A percentile compares a stretch with the other conserved stretches of the same genome.
These are phyloP conservation scores for Lophius americanus DNA, from an alignment of 2,797 vertebrate genomes.

Conservation along the genomic window DNA sequence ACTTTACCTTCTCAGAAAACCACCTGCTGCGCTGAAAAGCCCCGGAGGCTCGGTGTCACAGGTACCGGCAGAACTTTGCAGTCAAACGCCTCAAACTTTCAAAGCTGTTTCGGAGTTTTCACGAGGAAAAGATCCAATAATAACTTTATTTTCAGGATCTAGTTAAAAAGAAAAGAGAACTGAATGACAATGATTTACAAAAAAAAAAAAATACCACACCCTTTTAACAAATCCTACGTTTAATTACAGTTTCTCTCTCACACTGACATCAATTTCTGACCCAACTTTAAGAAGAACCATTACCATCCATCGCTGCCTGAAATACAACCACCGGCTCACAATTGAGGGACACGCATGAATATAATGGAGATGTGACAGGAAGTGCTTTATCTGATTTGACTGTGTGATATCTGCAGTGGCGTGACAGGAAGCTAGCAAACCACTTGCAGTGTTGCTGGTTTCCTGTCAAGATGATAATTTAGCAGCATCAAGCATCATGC, in stretches of 20 bases:
- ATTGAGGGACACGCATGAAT: constrained; percentile 1
- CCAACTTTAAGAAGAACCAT: background rate
- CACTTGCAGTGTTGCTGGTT: constrained; percentile 51
- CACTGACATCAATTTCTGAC: background rate
- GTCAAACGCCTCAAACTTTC: constrained; percentile 19
- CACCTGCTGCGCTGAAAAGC: constrained; percentile 12
- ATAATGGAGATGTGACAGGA: constrained; percentile 37
- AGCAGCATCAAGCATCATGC: constrained; percentile 29
- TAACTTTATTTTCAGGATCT: constrained; percentile 25
- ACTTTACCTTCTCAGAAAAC: constrained; percentile 44
- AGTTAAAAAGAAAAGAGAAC: background rate
- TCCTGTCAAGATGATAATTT: constrained; percentile 64
- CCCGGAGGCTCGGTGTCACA: constrained; percentile 6
- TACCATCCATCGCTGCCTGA: background rate
- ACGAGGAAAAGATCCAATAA: constrained; percentile 21
- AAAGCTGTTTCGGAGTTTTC: constrained; percentile 19
- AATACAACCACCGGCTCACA: background rate
- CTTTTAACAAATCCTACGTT: background rate
- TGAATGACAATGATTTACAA: background rate
- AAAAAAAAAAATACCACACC: background rate
- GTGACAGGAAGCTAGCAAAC: constrained; percentile 69
- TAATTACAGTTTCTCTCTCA: background rate
- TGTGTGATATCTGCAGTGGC: constrained; percentile 14
- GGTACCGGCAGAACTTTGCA: constrained; percentile 2
- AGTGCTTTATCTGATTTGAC: constrained; percentile 27